phyloP scores from a whole-genome alignment of 1,140 invertebrate genomes.

The Oedothorax gibbosus region DNA sequence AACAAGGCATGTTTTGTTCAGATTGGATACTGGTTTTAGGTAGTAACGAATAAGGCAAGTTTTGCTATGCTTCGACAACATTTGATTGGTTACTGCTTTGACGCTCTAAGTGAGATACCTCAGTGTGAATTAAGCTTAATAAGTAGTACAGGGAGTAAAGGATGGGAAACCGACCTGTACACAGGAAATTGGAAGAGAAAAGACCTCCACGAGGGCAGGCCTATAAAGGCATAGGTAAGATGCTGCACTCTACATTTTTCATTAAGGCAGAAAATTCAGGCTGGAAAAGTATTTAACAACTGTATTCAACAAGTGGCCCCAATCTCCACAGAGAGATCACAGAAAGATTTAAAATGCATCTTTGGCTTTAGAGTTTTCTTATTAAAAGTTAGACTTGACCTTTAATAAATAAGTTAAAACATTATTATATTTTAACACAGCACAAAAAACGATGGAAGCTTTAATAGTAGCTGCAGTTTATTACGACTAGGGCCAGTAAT shows the following conservation, averaged over 20 bases:
- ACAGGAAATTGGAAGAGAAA: constrained; percentile 49
- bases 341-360: constrained; percentile 37
- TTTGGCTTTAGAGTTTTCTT: constrained; percentile 50
- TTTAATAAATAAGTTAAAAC: constrained; percentile 51
- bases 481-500: constrained; percentile 49
- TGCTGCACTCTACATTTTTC: constrained; percentile 53
- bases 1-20: no score
- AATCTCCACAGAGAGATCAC: constrained; percentile 61
- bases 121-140: background rate
- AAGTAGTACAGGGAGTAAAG: constrained; percentile 30
- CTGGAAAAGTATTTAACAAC: constrained; percentile 58
- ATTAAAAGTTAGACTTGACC: constrained; percentile 25
- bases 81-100: no score
- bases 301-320: constrained; percentile 62
- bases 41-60: no score
- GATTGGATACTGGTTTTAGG: no score
- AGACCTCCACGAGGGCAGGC: constrained; percentile 28
- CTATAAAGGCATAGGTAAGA: constrained; percentile 57
- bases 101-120: no score
- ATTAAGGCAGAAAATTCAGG: constrained; percentile 61
- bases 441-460: constrained; percentile 49
- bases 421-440: constrained; percentile 49
- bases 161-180: constrained; percentile 44
- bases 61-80: no score
- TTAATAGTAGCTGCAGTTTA: constrained; percentile 38